Evolutionary conservation across 2,113 vertebrate genomes (phyloP).

Genomic region (Perca flavescens): DNA sequence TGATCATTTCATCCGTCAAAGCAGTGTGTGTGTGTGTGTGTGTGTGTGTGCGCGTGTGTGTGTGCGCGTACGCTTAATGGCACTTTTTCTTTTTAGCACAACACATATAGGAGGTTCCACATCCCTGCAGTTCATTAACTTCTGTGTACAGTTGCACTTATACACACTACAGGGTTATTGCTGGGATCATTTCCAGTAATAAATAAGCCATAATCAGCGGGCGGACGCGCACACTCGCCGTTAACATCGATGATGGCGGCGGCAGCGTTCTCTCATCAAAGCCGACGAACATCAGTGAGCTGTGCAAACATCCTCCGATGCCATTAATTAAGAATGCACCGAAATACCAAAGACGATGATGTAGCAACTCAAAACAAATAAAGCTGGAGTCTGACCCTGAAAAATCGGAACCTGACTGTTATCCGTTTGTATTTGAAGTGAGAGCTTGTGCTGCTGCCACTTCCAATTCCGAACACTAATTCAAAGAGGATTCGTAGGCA

Average conservation of each 20-base stretch:
- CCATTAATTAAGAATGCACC: conserved; percentile 55
- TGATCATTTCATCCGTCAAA: conserved; percentile 67
- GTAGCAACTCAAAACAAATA: conserved; percentile 48
- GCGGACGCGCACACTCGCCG: conserved; percentile 5
- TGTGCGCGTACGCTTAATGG: neutral
- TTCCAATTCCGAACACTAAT: conserved; percentile 67
- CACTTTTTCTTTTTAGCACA: conserved; percentile 25
- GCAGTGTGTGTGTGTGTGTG: conserved; percentile 14
- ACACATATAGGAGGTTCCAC: conserved; percentile 5
- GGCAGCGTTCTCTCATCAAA: conserved; percentile 62
- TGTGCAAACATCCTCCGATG: conserved; percentile 52
- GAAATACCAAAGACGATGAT: conserved; percentile 44
- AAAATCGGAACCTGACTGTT: conserved; percentile 45
- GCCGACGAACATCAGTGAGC: conserved; percentile 64
- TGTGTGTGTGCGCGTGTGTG: conserved; percentile 14
- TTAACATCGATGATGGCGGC: neutral
- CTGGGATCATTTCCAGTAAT: conserved; percentile 19
- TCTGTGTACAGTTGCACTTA: conserved; percentile 1
- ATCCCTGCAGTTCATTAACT: neutral
- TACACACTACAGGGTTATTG: neutral
- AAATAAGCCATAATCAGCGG: conserved; percentile 28
- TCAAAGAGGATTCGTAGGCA: conserved; percentile 66
- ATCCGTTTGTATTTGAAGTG: conserved; percentile 60
- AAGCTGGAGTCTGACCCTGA: conserved; percentile 52
- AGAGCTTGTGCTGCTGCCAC: conserved; percentile 54